A percentile compares a stretch with the other conserved stretches of the same genome.
phyloP scores from a whole-genome alignment of 2,888 invertebrate species.

The Dolichopus griseipennis region DNA sequence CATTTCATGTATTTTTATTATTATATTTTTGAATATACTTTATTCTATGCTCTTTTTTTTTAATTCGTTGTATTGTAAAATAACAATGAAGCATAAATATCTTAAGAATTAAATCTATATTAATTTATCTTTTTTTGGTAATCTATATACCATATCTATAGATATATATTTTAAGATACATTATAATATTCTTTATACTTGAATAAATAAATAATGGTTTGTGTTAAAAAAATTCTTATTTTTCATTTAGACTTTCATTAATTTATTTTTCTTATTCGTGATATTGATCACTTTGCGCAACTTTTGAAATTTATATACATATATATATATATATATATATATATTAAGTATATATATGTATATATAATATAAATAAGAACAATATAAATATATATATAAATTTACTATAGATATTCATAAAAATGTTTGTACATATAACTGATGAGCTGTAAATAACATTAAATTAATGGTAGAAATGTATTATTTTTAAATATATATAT shows the following conservation, averaged over 20 bases:
- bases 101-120: slow-evolving; percentile 2
- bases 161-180: background rate
- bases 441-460: background rate
- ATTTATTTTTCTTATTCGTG: background rate
- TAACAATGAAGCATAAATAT: slow-evolving; percentile 5
- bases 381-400: no score
- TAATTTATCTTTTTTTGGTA: background rate
- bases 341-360: no score
- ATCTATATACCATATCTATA: background rate
- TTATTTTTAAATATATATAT: background rate
- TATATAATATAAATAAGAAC: no score
- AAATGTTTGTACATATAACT: background rate
- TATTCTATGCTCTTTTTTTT: no score
- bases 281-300: background rate
- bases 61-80: background rate
- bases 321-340: no score
- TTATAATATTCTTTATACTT: no score
- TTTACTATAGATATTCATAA: background rate
- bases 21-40: no score
- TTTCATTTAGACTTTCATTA: slow-evolving; percentile 1
- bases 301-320: background rate
- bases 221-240: background rate
- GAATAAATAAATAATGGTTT: background rate
- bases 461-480: background rate
- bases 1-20: no score